Evolutionary conservation across 1,140 invertebrate species (phyloP).

Genomic region (Wiebesia pumilae): DNA sequence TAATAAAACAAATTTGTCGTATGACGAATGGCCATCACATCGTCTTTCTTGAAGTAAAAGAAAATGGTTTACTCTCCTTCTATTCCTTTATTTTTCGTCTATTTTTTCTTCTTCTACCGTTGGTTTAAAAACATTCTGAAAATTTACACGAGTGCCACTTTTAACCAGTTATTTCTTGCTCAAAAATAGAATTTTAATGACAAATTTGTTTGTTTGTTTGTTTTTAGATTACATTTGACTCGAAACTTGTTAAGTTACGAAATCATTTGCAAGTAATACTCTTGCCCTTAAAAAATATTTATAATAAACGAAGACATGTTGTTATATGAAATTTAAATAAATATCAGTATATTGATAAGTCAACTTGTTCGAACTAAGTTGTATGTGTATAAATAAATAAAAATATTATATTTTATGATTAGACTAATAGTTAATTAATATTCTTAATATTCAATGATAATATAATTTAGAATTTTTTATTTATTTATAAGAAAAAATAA

Average conservation of each 20-base stretch:
- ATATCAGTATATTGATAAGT: neutral
- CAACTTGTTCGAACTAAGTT: too few relatives aligned
- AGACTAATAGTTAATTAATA: too few relatives aligned
- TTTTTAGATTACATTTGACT: conserved; percentile 33
- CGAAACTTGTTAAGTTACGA: neutral
- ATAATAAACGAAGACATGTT: too few relatives aligned
- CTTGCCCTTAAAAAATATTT: neutral
- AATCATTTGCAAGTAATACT: neutral
- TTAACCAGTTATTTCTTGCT: conserved; percentile 25
- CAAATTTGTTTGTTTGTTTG: conserved; percentile 24
- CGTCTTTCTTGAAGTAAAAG: conserved; percentile 13
- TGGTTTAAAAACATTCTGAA: conserved; percentile 21
- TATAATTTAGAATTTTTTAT: too few relatives aligned
- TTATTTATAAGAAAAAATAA: too few relatives aligned
- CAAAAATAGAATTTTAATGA: conserved; percentile 39
- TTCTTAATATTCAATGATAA: too few relatives aligned
- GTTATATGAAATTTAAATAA: neutral
- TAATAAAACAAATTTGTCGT: neutral
- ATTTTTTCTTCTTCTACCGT: neutral
- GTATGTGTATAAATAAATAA: too few relatives aligned
- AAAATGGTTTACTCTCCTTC: neutral
- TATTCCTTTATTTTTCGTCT: neutral
- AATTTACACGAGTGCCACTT: conserved; percentile 34
- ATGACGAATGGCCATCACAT: neutral
- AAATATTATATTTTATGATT: too few relatives aligned